A percentile compares a stretch with the other conserved stretches of the same genome.
Conservation (phyloP, 2,113 vertebrate genomes). For the Ailurus styani region DNA sequence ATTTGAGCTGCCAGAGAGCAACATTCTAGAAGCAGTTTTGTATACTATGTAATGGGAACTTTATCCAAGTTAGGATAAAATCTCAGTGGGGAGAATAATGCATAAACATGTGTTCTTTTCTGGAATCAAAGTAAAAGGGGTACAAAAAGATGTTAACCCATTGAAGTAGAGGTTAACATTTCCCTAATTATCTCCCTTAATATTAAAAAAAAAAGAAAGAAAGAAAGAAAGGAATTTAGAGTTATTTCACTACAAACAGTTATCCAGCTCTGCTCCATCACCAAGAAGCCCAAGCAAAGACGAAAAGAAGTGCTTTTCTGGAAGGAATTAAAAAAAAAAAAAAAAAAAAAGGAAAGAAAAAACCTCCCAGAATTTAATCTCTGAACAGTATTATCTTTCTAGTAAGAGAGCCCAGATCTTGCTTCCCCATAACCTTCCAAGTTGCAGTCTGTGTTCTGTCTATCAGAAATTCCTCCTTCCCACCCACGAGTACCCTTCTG, state of each 20-base stretch:
- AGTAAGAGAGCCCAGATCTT: constrained; percentile 75
- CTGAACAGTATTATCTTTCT: constrained; percentile 66
- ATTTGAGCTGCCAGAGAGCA: constrained; percentile 17
- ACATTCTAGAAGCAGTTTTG: not conserved
- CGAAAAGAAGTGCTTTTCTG: constrained; percentile 70
- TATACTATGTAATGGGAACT: not conserved
- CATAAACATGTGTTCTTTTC: not conserved
- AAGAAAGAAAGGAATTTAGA: not conserved
- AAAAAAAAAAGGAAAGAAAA: not conserved
- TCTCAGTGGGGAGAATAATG: not conserved
- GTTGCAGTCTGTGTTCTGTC: constrained; percentile 72
- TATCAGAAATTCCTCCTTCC: constrained; percentile 80
- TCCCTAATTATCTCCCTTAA: not conserved
- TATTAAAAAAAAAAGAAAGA: not conserved
- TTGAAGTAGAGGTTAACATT: not conserved
- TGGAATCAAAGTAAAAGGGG: not conserved
- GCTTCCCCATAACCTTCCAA: constrained; percentile 76
- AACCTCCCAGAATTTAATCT: constrained; percentile 73
- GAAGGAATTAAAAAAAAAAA: constrained; percentile 49
- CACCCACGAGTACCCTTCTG: constrained; percentile 75
- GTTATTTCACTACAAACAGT: constrained; percentile 39
- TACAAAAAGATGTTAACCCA: not conserved
- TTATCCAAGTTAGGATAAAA: not conserved
- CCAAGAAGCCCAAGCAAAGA: constrained; percentile 47
- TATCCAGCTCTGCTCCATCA: constrained; percentile 16